Evolutionary conservation across 2,888 invertebrate genomes (phyloP).

Genomic region (Sympetrum striolatum): DNA sequence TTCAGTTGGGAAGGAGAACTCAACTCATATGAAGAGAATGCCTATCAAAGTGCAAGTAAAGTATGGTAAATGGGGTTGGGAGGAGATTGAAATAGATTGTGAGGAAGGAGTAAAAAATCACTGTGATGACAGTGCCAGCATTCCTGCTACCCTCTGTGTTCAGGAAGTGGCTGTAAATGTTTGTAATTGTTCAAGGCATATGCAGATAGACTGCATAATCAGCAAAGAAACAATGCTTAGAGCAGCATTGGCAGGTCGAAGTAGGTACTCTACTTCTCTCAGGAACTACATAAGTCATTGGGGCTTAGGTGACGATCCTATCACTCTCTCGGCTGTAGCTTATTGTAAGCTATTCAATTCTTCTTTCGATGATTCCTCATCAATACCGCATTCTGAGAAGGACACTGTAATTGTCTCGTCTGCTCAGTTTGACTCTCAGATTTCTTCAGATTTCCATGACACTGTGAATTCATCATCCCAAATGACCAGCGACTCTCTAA

Average conservation of each 20-base stretch:
- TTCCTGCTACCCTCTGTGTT: neutral
- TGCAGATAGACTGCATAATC: neutral
- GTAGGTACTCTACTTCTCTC: conserved; percentile 19
- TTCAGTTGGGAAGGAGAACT: neutral
- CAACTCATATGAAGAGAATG: neutral
- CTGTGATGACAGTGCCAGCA: neutral
- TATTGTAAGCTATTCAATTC: neutral
- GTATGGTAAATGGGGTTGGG: conserved; percentile 17
- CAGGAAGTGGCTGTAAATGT: neutral
- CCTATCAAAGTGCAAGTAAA: neutral
- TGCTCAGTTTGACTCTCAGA: neutral
- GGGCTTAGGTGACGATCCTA: conserved; percentile 2
- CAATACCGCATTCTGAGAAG: neutral
- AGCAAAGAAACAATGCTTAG: neutral
- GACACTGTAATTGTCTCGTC: neutral
- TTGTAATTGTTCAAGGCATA: neutral
- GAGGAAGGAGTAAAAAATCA: neutral
- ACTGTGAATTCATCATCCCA: too few relatives aligned
- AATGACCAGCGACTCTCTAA: too few relatives aligned
- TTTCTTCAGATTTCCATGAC: too few relatives aligned
- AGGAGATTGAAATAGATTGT: neutral
- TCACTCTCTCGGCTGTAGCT: neutral
- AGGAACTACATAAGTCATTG: neutral
- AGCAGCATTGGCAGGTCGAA: neutral
- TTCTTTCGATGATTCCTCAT: neutral